Evolutionary conservation across 1,140 invertebrate genomes (phyloP).

Genomic region (Heliconius nattereri): DNA sequence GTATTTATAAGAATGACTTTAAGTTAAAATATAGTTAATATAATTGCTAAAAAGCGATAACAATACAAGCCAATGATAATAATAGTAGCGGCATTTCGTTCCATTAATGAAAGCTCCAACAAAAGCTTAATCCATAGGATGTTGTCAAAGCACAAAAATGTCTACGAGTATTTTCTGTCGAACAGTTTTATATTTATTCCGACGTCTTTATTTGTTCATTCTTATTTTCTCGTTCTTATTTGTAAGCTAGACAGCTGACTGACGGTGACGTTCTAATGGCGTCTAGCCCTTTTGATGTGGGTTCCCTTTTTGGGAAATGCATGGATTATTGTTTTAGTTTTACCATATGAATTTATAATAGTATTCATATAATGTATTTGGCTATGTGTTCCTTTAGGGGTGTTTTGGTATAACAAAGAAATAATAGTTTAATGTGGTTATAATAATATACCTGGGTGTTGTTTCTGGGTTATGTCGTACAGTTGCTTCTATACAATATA

Average conservation of each 20-base stretch:
- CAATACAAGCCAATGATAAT: constrained; percentile 1
- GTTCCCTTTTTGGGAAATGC: constrained; percentile 41
- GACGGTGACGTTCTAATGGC: constrained; percentile 37
- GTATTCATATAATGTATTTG: not conserved
- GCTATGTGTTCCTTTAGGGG: too few relatives aligned
- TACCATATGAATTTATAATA: not conserved
- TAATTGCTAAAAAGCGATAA: not conserved
- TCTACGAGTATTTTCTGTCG: constrained; percentile 18
- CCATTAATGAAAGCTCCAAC: not conserved
- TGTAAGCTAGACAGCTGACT: constrained; percentile 45
- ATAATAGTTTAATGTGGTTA: too few relatives aligned
- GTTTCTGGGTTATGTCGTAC: too few relatives aligned
- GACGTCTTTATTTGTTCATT: constrained; percentile 35
- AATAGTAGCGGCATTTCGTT: not conserved
- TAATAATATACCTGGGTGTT: too few relatives aligned
- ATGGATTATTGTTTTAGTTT: constrained; percentile 32
- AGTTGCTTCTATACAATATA: too few relatives aligned
- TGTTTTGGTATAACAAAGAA: too few relatives aligned
- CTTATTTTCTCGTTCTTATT: constrained; percentile 42
- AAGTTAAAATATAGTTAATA: not conserved
- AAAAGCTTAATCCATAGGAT: constrained; percentile 2
- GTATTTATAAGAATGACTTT: too few relatives aligned
- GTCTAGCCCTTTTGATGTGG: constrained; percentile 47
- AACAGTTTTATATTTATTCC: constrained; percentile 23
- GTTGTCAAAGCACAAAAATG: constrained; percentile 5